phyloP scores from a whole-genome alignment of 2,888 invertebrate species.

The Trilocha varians region DNA sequence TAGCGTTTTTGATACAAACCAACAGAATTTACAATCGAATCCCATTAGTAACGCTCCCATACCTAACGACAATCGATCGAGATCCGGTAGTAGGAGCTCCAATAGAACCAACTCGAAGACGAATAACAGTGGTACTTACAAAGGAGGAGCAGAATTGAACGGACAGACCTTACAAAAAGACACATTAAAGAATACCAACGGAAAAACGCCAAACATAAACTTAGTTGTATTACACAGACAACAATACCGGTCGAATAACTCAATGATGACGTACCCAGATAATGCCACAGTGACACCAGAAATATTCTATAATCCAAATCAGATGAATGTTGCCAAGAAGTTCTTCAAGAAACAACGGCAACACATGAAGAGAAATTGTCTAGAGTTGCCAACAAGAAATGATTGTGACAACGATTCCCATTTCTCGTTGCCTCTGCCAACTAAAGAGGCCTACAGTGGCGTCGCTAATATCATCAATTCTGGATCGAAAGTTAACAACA shows the following conservation, averaged over 20 bases:
- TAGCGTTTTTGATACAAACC: constrained; percentile 78
- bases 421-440: constrained; percentile 63
- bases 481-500: constrained; percentile 86
- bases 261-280: constrained; percentile 76
- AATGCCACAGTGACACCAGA: constrained; percentile 75
- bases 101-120: constrained; percentile 78
- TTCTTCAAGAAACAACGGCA: constrained; percentile 91
- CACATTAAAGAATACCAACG: constrained; percentile 50
- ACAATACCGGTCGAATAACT: constrained; percentile 80
- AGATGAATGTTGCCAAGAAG: constrained; percentile 93
- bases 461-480: constrained; percentile 77
- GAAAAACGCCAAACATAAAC: constrained; percentile 77
- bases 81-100: constrained; percentile 79
- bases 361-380: constrained; percentile 80
- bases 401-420: constrained; percentile 72
- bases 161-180: constrained; percentile 64
- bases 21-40: constrained; percentile 64
- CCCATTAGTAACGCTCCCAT: constrained; percentile 35
- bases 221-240: constrained; percentile 80
- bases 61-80: constrained; percentile 73
- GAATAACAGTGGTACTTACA: constrained; percentile 76
- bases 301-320: constrained; percentile 93
- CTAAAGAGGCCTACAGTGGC: constrained; percentile 62
- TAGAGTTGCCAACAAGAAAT: constrained; percentile 76
- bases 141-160: constrained; percentile 76